phyloP scores from a whole-genome alignment of 1,140 invertebrate species.

The Sarcophaga peregrina region DNA sequence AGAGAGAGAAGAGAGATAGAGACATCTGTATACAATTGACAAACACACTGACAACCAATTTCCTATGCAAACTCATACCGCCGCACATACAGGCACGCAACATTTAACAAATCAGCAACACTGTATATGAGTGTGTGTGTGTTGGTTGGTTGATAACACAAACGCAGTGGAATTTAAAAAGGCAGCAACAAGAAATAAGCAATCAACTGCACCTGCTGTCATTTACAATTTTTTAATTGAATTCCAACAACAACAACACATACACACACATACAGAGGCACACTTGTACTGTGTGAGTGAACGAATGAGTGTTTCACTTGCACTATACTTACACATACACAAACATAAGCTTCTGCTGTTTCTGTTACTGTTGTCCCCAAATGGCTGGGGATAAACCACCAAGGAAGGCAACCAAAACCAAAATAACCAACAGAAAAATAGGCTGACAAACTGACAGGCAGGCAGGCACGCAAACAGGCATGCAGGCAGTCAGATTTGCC shows the following conservation, averaged over 20 bases:
- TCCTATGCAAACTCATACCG: no score
- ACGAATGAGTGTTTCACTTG: no score
- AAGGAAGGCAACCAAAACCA: conserved; percentile 3
- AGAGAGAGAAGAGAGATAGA: no score
- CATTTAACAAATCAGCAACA: not conserved
- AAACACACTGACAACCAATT: no score
- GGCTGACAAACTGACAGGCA: not conserved
- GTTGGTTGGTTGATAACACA: no score
- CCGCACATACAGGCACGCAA: not conserved
- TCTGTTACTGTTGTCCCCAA: not conserved
- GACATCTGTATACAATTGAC: no score
- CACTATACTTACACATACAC: not conserved
- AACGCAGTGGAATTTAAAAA: not conserved
- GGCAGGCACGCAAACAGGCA: no score
- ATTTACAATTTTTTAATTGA: conserved; percentile 41
- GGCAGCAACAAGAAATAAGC: conserved; percentile 32
- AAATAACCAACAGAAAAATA: conserved; percentile 1
- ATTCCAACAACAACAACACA: conserved; percentile 34
- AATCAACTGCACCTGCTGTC: conserved; percentile 41
- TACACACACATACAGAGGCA: not conserved
- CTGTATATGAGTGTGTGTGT: no score
- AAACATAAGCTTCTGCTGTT: conserved; percentile 4
- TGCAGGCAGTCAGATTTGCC: not conserved
- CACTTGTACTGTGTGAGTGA: not conserved
- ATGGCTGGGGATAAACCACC: not conserved